A percentile compares a stretch with the other conserved stretches of the same genome.
phyloP scores from a whole-genome alignment of 2,888 invertebrate species.

The Phengaris arion region DNA sequence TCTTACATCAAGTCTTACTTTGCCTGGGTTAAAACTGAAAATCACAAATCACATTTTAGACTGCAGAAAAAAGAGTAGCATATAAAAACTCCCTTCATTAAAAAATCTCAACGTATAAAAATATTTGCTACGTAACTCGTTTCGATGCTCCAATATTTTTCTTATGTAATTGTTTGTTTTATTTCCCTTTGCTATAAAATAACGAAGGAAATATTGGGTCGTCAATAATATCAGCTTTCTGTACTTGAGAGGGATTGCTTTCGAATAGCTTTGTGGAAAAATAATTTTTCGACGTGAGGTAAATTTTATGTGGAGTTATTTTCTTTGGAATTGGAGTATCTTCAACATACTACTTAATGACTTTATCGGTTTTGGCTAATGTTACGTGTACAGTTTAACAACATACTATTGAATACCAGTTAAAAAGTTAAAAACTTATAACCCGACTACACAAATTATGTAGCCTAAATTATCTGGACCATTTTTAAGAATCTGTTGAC shows the following conservation, averaged over 20 bases:
- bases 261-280: constrained; percentile 23
- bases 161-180: constrained; percentile 16
- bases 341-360: too few species aligned
- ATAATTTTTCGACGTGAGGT: constrained; percentile 27
- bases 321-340: neutral
- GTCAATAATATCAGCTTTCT: constrained; percentile 29
- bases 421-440: too few species aligned
- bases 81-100: neutral
- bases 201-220: constrained; percentile 21
- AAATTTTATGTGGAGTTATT: constrained; percentile 23
- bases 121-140: neutral
- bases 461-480: too few species aligned
- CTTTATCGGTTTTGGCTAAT: too few species aligned
- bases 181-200: constrained; percentile 22
- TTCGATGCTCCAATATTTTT: constrained; percentile 3
- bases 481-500: too few species aligned
- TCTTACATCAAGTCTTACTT: too few species aligned
- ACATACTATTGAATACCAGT: too few species aligned
- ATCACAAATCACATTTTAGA: neutral
- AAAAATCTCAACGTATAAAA: neutral
- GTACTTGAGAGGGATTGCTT: constrained; percentile 25
- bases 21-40: neutral
- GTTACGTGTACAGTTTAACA: too few species aligned
- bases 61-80: too few species aligned
- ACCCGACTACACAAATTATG: too few species aligned